Conservation (phyloP, 2,888 invertebrate species). For the Ophraella communa region DNA sequence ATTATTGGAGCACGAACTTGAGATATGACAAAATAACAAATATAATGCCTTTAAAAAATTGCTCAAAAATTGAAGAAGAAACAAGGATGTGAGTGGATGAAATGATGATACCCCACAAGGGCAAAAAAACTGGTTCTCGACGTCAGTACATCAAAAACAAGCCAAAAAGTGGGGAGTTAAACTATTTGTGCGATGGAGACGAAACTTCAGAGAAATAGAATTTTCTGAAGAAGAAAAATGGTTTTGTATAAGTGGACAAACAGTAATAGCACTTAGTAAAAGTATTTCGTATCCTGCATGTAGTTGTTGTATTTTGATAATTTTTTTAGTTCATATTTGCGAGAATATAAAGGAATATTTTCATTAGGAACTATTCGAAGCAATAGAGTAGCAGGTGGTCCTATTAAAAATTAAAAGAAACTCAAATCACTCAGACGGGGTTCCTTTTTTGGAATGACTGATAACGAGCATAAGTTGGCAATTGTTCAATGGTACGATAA, state of each 20-base stretch:
- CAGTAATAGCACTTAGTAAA: constrained; percentile 12
- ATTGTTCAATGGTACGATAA: constrained; percentile 22
- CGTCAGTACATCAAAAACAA: constrained; percentile 17
- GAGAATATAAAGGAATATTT: constrained; percentile 12
- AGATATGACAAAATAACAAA: constrained; percentile 28
- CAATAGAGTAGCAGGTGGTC: constrained; percentile 8
- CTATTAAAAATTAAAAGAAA: constrained; percentile 6
- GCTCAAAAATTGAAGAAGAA: constrained; percentile 26
- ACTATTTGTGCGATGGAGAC: constrained; percentile 28
- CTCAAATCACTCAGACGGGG: constrained; percentile 8
- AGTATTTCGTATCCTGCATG: constrained; percentile 7
- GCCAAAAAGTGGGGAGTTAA: constrained; percentile 39
- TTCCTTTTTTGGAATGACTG: background rate
- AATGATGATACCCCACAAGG: constrained; percentile 31
- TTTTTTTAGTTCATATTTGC: constrained; percentile 10
- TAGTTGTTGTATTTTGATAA: constrained; percentile 20
- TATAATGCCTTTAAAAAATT: constrained; percentile 38
- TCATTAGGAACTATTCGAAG: constrained; percentile 8
- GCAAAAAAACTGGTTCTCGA: constrained; percentile 5
- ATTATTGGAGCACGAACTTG: constrained; percentile 36
- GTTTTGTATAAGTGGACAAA: constrained; percentile 12
- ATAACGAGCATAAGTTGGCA: constrained; percentile 3
- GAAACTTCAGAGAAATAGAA: background rate
- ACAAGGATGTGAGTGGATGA: constrained; percentile 29
- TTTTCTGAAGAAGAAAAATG: constrained; percentile 10